Evolutionary conservation across 2,113 vertebrate genomes (phyloP), one percentile per base, ranked within the genome.

Genomic region (Saimiri boliviensis): DNA sequence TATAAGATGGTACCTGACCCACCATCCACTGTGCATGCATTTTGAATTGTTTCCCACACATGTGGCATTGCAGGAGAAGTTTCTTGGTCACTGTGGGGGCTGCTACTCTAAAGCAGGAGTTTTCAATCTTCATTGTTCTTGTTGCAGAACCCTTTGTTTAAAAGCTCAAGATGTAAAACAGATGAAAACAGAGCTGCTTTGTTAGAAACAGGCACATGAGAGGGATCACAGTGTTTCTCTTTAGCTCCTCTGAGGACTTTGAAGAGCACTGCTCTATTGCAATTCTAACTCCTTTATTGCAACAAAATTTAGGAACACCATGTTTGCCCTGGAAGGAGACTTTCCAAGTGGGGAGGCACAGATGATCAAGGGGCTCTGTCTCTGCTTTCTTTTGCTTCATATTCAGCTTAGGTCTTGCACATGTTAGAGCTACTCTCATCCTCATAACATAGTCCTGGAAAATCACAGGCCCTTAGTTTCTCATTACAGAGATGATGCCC

Each of bases 111-210:
- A 90, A 63, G 74, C 90, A 95, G 87, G 70, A 94, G 90, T 97
- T 96, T 97, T 96, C 87, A 95, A 71, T 94, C 76, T 93, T 94
- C 91, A 86, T 96, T 96, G 87, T 96, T 97, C 96, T 96, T 87
- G 47, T 68, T 63, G 92, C 66, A 95, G 96, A 97, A 93, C 45
- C 52, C 85, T 97, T 97, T 97, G 97, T 97, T 97, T 96, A 95
- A 96, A 97, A 45, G 70, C 76, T 76, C 83, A 95, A 96, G 86
- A 98, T 97, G 96, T 77, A 97, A 97, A 97, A 90, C 97, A 97
- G 96, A 97, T 97, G 96, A 93, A 97, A 86, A 93, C 63, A 90
- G 66, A 76, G 85, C 63, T 84, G 76, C 79, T 97, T 58, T 85
- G 84, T 94, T 86, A 45, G 76, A 91, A 97, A 58, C 35, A 93